Evolutionary conservation across 2,113 vertebrate genomes (phyloP), one percentile per base, ranked within the genome.

Genomic region (Promerops cafer): DNA sequence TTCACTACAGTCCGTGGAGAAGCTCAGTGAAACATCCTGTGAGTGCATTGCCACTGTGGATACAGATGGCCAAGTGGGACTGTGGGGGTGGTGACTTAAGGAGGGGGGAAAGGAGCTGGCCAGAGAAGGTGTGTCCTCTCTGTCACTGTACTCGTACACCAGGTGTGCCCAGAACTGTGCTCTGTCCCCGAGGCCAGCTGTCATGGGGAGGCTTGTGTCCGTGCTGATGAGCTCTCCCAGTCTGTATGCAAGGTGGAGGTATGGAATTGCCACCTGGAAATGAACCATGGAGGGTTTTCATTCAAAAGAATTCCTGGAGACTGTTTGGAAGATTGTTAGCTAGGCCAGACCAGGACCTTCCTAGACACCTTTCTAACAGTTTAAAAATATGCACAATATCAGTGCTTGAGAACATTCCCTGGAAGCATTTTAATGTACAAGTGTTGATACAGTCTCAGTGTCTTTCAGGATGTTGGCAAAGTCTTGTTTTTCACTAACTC

Each of bases 151-250:
- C 13, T 26, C 1, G 2, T 24, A 19, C 39, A 22, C 26, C 10
- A 33, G 33, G 33, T 16, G 49, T 64, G 39, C n/a, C 16, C 65
- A 28, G 47, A 23, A 5, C 27, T 0, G 0, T 10, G 30, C 49
- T 75, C 60, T 63, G 53, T 50, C 31, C 42, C 24, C 3, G 1
- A 47, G 39, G 44, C 33, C 12, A 44, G 70, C 44, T 76, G 21
- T 26, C 53, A 5, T 7, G 21, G 30, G 30, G 44, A 88, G 40
- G 31, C 40, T n/a, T 69, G 9, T 44, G 40, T 44, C 22, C 3
- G 0, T 11, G 24, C 22, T 49, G 19, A 54, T 52, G 63, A 60
- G 24, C 44, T 75, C 47, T 85, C 30, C 11, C 23, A 44, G 37
- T n/a, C 33, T 44, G 27, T 39, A 6, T 0, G 1, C 13, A 65